These are phyloP conservation scores for Balaeniceps rex DNA, from an alignment of 2,113 vertebrate genomes.

Conservation along the genomic window DNA sequence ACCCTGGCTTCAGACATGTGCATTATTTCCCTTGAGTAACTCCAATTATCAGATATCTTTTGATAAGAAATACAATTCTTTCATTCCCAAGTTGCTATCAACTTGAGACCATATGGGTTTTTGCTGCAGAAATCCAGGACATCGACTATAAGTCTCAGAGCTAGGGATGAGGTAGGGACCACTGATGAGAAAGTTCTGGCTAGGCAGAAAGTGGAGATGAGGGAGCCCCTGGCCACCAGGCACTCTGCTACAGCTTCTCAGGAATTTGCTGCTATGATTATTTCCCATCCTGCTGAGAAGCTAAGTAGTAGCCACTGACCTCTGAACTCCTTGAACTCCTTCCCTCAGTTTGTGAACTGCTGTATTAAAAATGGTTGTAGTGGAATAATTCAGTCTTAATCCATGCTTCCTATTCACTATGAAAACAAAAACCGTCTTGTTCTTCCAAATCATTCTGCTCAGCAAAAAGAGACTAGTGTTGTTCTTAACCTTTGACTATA, in stretches of 20 bases:
- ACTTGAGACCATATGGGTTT: accelerated
- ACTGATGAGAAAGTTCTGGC: background rate
- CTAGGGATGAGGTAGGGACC: accelerated
- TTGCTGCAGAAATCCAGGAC: background rate
- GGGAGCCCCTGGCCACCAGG: background rate
- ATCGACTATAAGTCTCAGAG: accelerated
- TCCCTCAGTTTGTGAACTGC: background rate
- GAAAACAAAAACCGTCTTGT: background rate
- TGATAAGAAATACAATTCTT: background rate
- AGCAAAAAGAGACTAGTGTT: background rate
- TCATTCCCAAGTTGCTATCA: background rate
- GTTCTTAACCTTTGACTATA: background rate
- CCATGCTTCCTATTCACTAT: background rate
- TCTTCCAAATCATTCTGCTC: background rate
- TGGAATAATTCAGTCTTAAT: background rate
- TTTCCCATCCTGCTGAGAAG: background rate
- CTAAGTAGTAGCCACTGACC: background rate
- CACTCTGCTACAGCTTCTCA: background rate
- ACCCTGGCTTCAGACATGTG: background rate
- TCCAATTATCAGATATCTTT: background rate
- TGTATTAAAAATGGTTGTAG: background rate
- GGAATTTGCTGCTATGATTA: background rate
- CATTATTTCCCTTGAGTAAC: background rate
- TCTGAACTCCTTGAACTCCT: background rate
- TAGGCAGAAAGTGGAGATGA: background rate